A percentile compares a stretch with the other conserved stretches of the same genome.
Evolutionary conservation across 1,140 invertebrate genomes (phyloP).

Genomic region (Octopus sinensis): DNA sequence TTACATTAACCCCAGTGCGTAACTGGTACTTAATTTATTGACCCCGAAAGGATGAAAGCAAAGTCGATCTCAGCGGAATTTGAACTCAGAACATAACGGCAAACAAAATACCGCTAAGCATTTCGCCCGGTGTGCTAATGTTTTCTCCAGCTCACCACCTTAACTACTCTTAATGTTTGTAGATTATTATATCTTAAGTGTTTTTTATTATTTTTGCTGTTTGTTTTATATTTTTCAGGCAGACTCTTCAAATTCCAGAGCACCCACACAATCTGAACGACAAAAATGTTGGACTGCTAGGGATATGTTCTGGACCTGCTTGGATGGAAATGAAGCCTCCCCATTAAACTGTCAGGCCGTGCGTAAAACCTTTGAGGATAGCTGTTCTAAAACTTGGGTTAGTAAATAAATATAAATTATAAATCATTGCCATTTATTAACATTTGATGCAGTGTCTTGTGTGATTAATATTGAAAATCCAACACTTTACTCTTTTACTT

Average conservation of each 20-base stretch:
- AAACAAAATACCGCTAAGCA: too few relatives aligned
- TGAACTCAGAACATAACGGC: too few relatives aligned
- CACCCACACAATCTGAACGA: constrained; percentile 72
- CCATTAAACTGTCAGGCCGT: constrained; percentile 68
- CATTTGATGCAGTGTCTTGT: too few relatives aligned
- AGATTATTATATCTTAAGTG: background rate
- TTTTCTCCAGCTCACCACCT: too few relatives aligned
- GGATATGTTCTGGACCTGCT: constrained; percentile 86
- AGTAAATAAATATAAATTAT: constrained; percentile 26
- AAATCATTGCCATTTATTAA: too few relatives aligned
- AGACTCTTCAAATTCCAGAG: background rate
- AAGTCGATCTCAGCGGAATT: too few relatives aligned
- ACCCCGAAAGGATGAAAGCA: too few relatives aligned
- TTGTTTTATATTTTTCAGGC: constrained; percentile 16
- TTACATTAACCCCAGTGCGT: too few relatives aligned
- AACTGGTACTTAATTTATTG: too few relatives aligned
- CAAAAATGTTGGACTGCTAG: constrained; percentile 78
- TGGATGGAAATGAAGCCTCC: constrained; percentile 68
- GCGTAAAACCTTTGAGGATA: constrained; percentile 75
- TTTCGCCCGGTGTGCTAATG: too few relatives aligned
- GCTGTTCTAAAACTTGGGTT: constrained; percentile 83
- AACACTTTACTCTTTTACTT: too few relatives aligned
- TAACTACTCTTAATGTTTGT: constrained; percentile 11
- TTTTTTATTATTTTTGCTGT: constrained; percentile 17
- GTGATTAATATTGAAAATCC: too few relatives aligned